phyloP scores from a whole-genome alignment of 2,113 vertebrate genomes.

The Desmodus rotundus region DNA sequence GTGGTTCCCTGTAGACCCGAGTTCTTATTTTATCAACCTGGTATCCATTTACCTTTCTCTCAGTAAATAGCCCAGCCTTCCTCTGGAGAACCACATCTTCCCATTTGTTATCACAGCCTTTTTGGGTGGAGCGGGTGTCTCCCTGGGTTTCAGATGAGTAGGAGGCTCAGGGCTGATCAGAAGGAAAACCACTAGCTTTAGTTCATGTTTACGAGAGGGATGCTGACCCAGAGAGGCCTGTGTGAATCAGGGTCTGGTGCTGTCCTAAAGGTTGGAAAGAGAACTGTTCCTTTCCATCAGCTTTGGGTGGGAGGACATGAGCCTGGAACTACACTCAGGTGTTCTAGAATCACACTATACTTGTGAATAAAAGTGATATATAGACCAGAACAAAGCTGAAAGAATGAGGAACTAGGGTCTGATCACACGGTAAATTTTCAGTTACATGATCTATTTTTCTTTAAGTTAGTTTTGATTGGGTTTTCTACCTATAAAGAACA shows the following conservation, averaged over 20 bases:
- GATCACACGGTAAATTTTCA: not conserved
- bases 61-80: not conserved
- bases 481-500: not conserved
- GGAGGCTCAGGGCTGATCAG: not conserved
- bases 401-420: not conserved
- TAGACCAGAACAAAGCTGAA: not conserved
- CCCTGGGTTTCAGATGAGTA: not conserved
- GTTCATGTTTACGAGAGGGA: not conserved
- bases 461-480: not conserved
- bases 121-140: not conserved
- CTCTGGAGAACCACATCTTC: not conserved
- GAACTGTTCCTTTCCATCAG: not conserved
- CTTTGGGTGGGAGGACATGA: not conserved
- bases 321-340: not conserved
- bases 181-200: not conserved
- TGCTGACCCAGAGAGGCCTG: no score
- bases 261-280: not conserved
- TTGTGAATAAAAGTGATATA: not conserved
- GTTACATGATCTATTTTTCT: not conserved
- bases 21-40: not conserved
- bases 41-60: not conserved
- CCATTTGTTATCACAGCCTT: not conserved
- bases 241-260: no score
- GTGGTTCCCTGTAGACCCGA: not conserved
- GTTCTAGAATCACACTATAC: not conserved